Evolutionary conservation across 2,797 vertebrate genomes (phyloP).

Genomic region (Sebastes taczanowskii): DNA sequence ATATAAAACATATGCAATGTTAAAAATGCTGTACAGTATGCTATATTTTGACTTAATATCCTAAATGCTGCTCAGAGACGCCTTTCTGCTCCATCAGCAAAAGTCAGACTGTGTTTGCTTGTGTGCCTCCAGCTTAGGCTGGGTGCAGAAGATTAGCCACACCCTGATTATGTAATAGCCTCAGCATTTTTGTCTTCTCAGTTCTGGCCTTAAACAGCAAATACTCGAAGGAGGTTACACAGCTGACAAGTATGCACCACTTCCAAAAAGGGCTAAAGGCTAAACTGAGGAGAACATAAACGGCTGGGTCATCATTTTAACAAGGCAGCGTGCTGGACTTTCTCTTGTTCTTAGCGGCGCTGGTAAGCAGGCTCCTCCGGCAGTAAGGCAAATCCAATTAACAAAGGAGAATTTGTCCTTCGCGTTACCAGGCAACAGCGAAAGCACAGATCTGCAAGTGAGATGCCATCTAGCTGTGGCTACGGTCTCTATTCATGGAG

Average conservation of each 20-base stretch:
- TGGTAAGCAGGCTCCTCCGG: slow-evolving; percentile 47
- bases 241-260: neutral
- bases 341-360: slow-evolving; percentile 25
- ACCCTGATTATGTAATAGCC: slow-evolving; percentile 60
- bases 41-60: neutral
- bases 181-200: slow-evolving; percentile 46
- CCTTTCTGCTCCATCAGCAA: neutral
- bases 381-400: slow-evolving; percentile 76
- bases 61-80: neutral
- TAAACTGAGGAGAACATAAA: slow-evolving; percentile 28
- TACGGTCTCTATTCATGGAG: slow-evolving; percentile 66
- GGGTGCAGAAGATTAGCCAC: slow-evolving; percentile 70
- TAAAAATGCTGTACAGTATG: neutral
- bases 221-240: neutral
- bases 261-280: slow-evolving; percentile 1
- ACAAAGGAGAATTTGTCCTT: slow-evolving; percentile 74
- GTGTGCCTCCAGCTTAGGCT: slow-evolving; percentile 46
- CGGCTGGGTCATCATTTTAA: slow-evolving; percentile 26
- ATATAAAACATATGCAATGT: neutral
- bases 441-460: slow-evolving; percentile 68
- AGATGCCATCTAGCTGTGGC: slow-evolving; percentile 65
- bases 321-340: slow-evolving; percentile 33
- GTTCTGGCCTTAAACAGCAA: slow-evolving; percentile 21
- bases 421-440: slow-evolving; percentile 66
- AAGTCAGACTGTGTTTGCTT: slow-evolving; percentile 13